These are phyloP conservation scores for Parnassius smintheus DNA, from an alignment of 2,888 invertebrate species.

Conservation along the genomic window DNA sequence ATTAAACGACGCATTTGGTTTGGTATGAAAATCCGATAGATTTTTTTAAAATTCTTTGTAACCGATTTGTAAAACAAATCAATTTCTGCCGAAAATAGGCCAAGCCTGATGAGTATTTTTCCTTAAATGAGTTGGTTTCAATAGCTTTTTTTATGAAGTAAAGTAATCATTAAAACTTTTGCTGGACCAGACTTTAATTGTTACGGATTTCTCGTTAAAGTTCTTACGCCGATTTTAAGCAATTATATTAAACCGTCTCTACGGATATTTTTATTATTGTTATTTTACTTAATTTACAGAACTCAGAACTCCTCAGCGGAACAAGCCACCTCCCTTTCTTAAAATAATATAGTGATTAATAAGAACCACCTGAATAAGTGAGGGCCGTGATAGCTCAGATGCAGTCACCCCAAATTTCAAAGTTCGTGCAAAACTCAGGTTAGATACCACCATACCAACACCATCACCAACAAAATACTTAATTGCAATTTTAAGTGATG, in stretches of 20 bases:
- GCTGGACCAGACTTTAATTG: conserved; percentile 63
- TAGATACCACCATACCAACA: too few species aligned
- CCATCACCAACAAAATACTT: too few species aligned
- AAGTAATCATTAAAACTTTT: conserved; percentile 73
- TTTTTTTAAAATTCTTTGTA: conserved; percentile 20
- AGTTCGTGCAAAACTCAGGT: too few species aligned
- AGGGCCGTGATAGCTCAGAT: too few species aligned
- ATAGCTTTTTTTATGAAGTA: conserved; percentile 52
- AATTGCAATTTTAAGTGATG: too few species aligned
- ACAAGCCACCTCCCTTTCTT: too few species aligned
- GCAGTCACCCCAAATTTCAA: too few species aligned
- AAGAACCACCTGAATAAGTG: too few species aligned
- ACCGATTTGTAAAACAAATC: conserved; percentile 14
- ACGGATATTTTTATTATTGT: conserved; percentile 18
- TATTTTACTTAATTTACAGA: neutral
- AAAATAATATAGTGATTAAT: too few species aligned
- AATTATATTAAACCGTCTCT: conserved; percentile 40
- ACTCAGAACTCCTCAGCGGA: too few species aligned
- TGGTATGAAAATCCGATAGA: neutral
- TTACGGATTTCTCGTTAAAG: conserved; percentile 64
- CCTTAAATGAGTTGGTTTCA: conserved; percentile 51
- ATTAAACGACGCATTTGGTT: conserved; percentile 2
- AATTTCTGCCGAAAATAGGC: neutral
- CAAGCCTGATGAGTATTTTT: conserved; percentile 38
- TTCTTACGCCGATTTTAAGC: conserved; percentile 30